Conservation (phyloP, 2,113 vertebrate species). For the Garra rufa region DNA sequence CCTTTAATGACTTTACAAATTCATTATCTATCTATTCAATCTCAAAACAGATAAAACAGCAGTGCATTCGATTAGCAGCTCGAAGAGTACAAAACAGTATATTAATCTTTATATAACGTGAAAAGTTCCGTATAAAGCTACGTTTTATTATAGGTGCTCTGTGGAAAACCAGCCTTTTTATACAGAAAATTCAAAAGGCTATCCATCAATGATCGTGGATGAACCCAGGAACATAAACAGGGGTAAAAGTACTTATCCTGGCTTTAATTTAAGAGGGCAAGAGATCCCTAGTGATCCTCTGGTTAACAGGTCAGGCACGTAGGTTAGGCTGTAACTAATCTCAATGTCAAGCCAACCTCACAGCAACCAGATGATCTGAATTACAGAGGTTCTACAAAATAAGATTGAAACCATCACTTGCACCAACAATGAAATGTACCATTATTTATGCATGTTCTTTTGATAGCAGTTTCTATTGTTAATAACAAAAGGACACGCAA, state of each 20-base stretch:
- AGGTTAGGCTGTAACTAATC: not conserved
- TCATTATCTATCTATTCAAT: not conserved
- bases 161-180: not conserved
- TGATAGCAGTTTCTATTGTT: not conserved
- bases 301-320: not conserved
- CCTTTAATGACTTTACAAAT: not conserved
- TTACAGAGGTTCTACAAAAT: not conserved
- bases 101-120: not conserved
- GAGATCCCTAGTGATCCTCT: not conserved
- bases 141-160: not conserved
- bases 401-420: not conserved
- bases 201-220: not conserved
- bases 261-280: not conserved
- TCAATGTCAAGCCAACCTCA: not conserved
- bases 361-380: not conserved
- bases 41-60: not conserved
- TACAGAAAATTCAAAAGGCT: not conserved
- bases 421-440: too few relatives aligned
- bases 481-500: not conserved
- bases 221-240: not conserved
- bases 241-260: not conserved
- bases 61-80: not conserved
- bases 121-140: not conserved
- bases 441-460: not conserved
- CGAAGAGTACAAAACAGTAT: not conserved